Evolutionary conservation across 2,888 invertebrate species (phyloP).

Genomic region (Hermodice carunculata): DNA sequence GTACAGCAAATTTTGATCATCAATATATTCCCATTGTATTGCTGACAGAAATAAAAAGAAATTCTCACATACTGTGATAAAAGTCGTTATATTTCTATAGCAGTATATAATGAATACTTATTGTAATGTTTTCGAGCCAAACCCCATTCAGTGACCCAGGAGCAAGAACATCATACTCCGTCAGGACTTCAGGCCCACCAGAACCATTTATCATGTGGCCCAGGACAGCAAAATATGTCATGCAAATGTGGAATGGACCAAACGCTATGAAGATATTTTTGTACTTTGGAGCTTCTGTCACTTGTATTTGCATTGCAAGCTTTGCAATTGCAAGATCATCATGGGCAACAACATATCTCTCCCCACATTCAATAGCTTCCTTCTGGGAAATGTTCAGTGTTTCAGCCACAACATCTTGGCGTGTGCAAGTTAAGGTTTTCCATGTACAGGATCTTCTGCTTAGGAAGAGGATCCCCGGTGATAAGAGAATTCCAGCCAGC

Average conservation of each 20-base stretch:
- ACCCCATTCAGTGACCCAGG: conserved; percentile 39
- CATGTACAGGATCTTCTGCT: conserved; percentile 37
- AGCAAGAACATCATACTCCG: conserved; percentile 37
- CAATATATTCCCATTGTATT: too few relatives aligned
- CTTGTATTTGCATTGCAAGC: conserved; percentile 41
- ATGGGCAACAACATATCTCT: conserved; percentile 28
- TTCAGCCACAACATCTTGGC: conserved; percentile 34
- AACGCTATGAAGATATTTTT: conserved; percentile 42
- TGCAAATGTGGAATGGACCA: conserved; percentile 39
- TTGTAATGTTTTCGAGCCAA: conserved; percentile 36
- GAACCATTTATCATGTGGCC: conserved; percentile 41
- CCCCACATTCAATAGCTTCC: conserved; percentile 29
- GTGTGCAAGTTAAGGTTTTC: conserved; percentile 28
- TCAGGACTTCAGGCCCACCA: conserved; percentile 37
- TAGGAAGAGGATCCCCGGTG: conserved; percentile 23
- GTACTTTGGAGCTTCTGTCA: conserved; percentile 30
- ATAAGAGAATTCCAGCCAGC: conserved; percentile 35
- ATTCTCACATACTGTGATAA: too few relatives aligned
- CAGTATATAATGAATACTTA: too few relatives aligned
- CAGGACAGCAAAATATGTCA: conserved; percentile 40
- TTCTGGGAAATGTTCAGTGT: conserved; percentile 31
- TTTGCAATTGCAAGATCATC: conserved; percentile 39
- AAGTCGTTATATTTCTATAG: too few relatives aligned
- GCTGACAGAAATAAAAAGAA: too few relatives aligned
- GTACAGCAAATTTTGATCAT: too few relatives aligned